A percentile compares a stretch with the other conserved stretches of the same genome.
Evolutionary conservation across 2,113 vertebrate species (phyloP).

Genomic region (Bufo bufo): DNA sequence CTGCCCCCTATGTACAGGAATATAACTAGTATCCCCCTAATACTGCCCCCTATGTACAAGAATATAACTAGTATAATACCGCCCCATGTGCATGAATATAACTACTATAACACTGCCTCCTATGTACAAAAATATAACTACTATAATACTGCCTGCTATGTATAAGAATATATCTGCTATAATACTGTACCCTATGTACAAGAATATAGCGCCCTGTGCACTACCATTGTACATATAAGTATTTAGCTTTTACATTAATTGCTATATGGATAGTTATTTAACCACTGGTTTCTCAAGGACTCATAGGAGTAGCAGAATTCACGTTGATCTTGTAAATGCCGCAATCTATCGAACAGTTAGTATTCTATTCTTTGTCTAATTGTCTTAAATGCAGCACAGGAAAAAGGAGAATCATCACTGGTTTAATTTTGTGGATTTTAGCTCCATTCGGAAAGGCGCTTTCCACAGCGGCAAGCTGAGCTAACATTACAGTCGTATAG

Average conservation of each 20-base stretch:
- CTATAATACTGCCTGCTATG: not conserved
- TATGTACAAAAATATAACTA: not conserved
- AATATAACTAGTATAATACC: too few species aligned
- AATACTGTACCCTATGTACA: not conserved
- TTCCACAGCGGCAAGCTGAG: too few species aligned
- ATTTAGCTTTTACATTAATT: too few species aligned
- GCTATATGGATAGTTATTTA: not conserved
- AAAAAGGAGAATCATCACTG: not conserved
- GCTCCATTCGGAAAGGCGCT: not conserved
- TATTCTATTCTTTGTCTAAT: not conserved
- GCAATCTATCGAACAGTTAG: not conserved
- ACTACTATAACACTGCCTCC: not conserved
- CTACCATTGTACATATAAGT: not conserved
- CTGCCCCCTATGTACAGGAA: not conserved
- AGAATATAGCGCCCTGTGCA: not conserved
- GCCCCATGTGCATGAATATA: not conserved
- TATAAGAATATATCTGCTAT: slow-evolving; percentile 8
- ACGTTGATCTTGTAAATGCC: not conserved
- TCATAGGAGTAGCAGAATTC: not conserved
- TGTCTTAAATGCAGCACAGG: not conserved
- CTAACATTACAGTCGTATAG: not conserved
- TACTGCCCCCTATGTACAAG: not conserved
- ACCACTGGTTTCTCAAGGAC: not conserved
- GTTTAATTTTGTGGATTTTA: not conserved
- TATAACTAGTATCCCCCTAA: too few species aligned